Evolutionary conservation across 2,888 invertebrate species (phyloP).

Genomic region (Altica lythri): DNA sequence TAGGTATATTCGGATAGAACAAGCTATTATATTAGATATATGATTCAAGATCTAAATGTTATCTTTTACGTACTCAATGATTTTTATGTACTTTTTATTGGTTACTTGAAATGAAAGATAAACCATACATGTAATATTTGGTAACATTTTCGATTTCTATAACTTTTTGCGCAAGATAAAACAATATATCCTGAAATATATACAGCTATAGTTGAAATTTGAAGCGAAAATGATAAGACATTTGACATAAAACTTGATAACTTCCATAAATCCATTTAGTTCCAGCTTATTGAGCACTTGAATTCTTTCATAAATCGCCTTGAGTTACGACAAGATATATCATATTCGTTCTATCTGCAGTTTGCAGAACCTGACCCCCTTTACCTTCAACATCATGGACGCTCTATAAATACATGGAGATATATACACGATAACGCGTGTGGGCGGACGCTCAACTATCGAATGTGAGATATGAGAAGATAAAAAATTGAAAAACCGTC

Average conservation of each 20-base stretch:
- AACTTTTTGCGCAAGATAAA: not conserved
- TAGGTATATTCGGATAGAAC: too few species aligned
- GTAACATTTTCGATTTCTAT: too few species aligned
- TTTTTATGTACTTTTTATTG: too few species aligned
- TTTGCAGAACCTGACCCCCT: slow-evolving; percentile 49
- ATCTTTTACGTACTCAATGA: too few species aligned
- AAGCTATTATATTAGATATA: too few species aligned
- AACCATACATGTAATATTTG: too few species aligned
- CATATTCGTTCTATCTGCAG: slow-evolving; percentile 50
- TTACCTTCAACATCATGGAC: slow-evolving; percentile 42
- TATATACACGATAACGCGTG: slow-evolving; percentile 49
- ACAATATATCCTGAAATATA: slow-evolving; percentile 1
- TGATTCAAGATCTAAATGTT: too few species aligned
- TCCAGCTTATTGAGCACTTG: slow-evolving; percentile 50
- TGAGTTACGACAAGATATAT: slow-evolving; percentile 48
- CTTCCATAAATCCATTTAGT: slow-evolving; percentile 50
- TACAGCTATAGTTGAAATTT: slow-evolving; percentile 36
- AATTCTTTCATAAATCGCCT: slow-evolving; percentile 45
- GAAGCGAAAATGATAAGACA: slow-evolving; percentile 45
- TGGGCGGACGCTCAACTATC: slow-evolving; percentile 51
- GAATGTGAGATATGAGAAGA: slow-evolving; percentile 51
- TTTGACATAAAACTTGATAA: slow-evolving; percentile 50
- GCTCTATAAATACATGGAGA: slow-evolving; percentile 51
- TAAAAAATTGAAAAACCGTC: slow-evolving; percentile 49
- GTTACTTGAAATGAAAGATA: too few species aligned